These are phyloP conservation scores for Phyllotis vaccarum DNA, from an alignment of 2,797 vertebrate genomes.

Conservation along the genomic window DNA sequence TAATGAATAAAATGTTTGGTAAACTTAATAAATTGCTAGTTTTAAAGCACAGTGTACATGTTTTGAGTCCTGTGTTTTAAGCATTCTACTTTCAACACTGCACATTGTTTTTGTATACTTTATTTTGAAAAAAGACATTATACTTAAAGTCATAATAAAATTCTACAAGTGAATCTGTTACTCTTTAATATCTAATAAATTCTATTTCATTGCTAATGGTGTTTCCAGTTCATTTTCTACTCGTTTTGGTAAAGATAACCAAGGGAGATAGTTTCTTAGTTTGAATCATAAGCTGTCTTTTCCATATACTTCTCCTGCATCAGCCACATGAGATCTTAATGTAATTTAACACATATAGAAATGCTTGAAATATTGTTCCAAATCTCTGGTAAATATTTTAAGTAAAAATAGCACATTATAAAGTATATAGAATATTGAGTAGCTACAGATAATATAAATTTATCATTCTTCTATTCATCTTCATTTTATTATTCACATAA, in stretches of 20 bases:
- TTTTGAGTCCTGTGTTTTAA: not conserved
- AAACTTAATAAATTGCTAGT: not conserved
- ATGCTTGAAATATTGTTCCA: not conserved
- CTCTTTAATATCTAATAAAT: no score
- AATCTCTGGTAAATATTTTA: not conserved
- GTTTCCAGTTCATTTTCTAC: not conserved
- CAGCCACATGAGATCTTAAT: not conserved
- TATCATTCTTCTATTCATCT: not conserved
- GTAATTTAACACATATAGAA: not conserved
- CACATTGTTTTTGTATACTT: not conserved
- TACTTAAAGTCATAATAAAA: not conserved
- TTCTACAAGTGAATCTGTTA: not conserved
- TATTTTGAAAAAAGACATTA: not conserved
- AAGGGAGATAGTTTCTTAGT: no score
- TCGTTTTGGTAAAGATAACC: not conserved
- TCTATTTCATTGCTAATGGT: not conserved
- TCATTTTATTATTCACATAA: not conserved
- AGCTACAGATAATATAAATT: not conserved
- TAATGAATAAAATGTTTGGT: not conserved
- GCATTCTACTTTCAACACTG: not conserved
- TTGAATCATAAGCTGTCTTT: not conserved
- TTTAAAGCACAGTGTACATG: not conserved
- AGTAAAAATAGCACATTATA: not conserved
- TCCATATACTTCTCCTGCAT: no score
- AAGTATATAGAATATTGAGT: not conserved